phyloP scores from a whole-genome alignment of 2,888 invertebrate genomes.

The Cantharis rustica region DNA sequence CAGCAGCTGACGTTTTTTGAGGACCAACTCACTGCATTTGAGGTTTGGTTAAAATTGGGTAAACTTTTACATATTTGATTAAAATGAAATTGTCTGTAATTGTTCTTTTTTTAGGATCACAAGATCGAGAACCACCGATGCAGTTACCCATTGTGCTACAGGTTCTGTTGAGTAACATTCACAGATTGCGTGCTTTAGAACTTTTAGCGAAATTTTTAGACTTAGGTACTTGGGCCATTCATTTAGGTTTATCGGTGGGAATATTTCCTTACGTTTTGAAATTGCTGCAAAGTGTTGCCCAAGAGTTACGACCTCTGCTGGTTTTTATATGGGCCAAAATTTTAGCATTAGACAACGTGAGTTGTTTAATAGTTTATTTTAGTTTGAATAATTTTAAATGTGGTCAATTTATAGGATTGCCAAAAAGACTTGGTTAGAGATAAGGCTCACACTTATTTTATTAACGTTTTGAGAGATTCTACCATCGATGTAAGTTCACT shows the following conservation, averaged over 20 bases:
- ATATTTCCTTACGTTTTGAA: slow-evolving; percentile 99
- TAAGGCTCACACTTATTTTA: slow-evolving; percentile 91
- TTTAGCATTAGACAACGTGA: slow-evolving; percentile 91
- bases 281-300: slow-evolving; percentile 91
- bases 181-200: slow-evolving; percentile 93
- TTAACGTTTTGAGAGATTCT: slow-evolving; percentile 87
- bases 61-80: slow-evolving; percentile 36
- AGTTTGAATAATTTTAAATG: neutral
- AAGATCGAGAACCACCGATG: slow-evolving; percentile 84
- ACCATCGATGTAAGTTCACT: slow-evolving; percentile 72
- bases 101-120: slow-evolving; percentile 57
- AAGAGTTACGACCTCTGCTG: slow-evolving; percentile 87
- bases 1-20: slow-evolving; percentile 92
- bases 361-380: slow-evolving; percentile 44
- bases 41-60: slow-evolving; percentile 89
- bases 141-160: slow-evolving; percentile 97
- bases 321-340: slow-evolving; percentile 99
- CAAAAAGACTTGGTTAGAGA: slow-evolving; percentile 95
- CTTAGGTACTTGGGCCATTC: slow-evolving; percentile 95
- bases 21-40: slow-evolving; percentile 96
- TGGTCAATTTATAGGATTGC: slow-evolving; percentile 69
- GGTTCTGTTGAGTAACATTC: slow-evolving; percentile 76
- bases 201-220: slow-evolving; percentile 92
- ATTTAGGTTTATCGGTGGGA: slow-evolving; percentile 93
- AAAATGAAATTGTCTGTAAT: neutral